These are phyloP conservation scores for Pangasius macronema DNA, from an alignment of 2,797 vertebrate species.

Conservation along the genomic window DNA sequence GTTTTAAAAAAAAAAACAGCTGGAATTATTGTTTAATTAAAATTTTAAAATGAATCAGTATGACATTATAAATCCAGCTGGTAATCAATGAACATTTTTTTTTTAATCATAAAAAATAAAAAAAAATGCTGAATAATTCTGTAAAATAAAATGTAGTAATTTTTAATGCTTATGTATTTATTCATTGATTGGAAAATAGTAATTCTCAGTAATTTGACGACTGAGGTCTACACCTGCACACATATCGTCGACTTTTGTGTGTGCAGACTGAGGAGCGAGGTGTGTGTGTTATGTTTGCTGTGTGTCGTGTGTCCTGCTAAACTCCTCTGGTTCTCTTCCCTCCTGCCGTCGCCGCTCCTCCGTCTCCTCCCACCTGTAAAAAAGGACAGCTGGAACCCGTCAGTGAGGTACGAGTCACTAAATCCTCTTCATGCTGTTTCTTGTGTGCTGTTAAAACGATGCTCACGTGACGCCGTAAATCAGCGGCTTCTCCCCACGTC, in stretches of 20 bases:
- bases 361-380: conserved; percentile 74
- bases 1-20: background rate
- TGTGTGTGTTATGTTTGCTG: background rate
- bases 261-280: too few relatives aligned
- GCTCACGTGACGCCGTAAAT: background rate
- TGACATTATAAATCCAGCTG: background rate
- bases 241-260: too few relatives aligned
- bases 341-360: conserved; percentile 35
- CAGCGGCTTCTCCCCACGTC: background rate
- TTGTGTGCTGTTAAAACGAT: background rate
- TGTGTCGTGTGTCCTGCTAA: conserved; percentile 63
- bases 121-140: too few relatives aligned
- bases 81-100: too few relatives aligned
- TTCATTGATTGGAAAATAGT: too few relatives aligned
- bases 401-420: conserved; percentile 76
- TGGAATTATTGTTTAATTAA: background rate
- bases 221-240: too few relatives aligned
- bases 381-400: conserved; percentile 91
- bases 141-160: too few relatives aligned
- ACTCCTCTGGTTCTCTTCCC: conserved; percentile 71
- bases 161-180: too few relatives aligned
- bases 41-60: background rate
- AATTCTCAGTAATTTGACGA: too few relatives aligned
- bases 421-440: background rate
- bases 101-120: too few relatives aligned